Base-by-base conservation (phyloP, 2,113 vertebrate species). In the Aphelocoma coerulescens region DNA sequence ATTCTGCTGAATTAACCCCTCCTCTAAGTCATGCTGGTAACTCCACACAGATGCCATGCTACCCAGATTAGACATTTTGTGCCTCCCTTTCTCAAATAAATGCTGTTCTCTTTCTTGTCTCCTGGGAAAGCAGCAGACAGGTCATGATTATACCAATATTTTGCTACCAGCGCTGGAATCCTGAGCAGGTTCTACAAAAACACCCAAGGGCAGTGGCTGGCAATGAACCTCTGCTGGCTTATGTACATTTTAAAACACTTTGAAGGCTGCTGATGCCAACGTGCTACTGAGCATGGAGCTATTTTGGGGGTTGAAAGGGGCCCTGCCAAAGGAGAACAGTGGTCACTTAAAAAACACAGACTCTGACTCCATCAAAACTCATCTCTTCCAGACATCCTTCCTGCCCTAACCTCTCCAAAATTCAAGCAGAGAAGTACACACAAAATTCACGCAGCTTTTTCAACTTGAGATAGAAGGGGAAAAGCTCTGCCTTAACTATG, bases 1-100 rank as follows among this genome's bases (percentile, higher is more conserved):
- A 37, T 37, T 37, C 35, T 37, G 35, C 43, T 13, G 24, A 75
- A 65, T 72, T 27, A 89, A 65, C 44, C 62, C 73, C 59, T 81
- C 41, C 82, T 66, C 32, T 58, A 7, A 63, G 13, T 24, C 48
- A 8, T 4, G 11, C 27, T 39, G 37, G 6, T 48, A 35, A 54
- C 37, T 18, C n/a, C 10, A 20, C 35, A 32, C 4, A 27, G 23
- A 14, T 41, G 5, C 33, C 21, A 35, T 3, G 0, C 18, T 23
- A 20, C 26, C 28, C 59, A 66, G 4, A 26, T n/a, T 1, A 16
- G 21, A 72, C 1, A 1, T 32, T 79, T 33, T 27, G 27, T 57
- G 37, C 32, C 51, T 57, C 62, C 18, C 23, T 49, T 49, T 49
- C 48, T 49, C 48, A 49, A 49, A 48, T 6, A 11, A 61, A 78